A percentile compares a stretch with the other conserved stretches of the same genome.
Conservation (phyloP, 2,113 vertebrate species). For the Gobio gobio region DNA sequence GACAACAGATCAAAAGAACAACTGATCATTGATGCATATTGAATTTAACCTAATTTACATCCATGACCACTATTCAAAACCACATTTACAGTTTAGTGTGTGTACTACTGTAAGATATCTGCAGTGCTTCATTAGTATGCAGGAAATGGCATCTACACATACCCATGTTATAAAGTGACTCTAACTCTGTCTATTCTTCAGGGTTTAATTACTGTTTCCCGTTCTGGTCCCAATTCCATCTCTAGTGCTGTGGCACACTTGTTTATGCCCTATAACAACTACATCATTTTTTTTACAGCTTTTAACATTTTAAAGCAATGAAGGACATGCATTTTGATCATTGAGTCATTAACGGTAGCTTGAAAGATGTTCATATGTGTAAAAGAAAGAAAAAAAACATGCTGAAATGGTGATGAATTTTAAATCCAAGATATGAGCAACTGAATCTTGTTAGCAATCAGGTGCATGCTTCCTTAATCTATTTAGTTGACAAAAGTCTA, state of each 20-base stretch:
- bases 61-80: neutral
- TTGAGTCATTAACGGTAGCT: neutral
- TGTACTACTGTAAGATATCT: neutral
- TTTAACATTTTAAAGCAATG: neutral
- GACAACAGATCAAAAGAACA: conserved; percentile 65
- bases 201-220: neutral
- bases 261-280: no score
- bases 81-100: neutral
- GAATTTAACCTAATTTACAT: neutral
- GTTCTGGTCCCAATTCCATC: neutral
- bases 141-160: neutral
- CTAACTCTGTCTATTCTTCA: neutral
- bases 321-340: neutral
- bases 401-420: neutral
- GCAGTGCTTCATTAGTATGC: neutral
- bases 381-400: neutral
- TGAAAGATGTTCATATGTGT: neutral
- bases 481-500: no score
- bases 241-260: no score
- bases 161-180: neutral
- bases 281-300: no score
- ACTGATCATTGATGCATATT: no score
- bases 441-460: no score
- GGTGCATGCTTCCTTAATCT: neutral
- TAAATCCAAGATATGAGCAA: neutral